Conservation (phyloP, 2,113 vertebrate genomes). For the Leptosomus discolor region DNA sequence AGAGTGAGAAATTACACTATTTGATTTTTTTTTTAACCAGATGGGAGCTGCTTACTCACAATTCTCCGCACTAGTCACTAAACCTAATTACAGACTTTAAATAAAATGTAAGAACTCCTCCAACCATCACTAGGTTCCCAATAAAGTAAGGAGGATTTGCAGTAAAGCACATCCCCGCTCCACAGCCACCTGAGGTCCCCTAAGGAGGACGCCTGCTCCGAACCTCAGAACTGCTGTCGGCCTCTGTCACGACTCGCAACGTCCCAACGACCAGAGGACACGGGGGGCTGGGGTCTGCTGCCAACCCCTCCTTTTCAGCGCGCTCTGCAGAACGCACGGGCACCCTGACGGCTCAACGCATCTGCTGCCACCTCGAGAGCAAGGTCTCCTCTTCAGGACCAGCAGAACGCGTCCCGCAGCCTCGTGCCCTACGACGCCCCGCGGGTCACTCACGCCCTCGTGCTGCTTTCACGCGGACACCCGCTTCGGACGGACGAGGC, state of each 20-base stretch:
- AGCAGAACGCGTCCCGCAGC: too few species aligned
- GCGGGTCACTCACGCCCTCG: not conserved
- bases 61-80: not conserved
- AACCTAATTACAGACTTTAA: not conserved
- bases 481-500: not conserved
- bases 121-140: not conserved
- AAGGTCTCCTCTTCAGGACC: too few species aligned
- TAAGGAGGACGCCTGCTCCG: not conserved
- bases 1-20: not conserved
- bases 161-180: not conserved
- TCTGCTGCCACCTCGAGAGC: too few species aligned
- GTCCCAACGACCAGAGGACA: too few species aligned
- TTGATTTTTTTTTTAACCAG: too few species aligned
- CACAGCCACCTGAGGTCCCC: not conserved
- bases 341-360: too few species aligned
- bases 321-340: too few species aligned
- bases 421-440: too few species aligned
- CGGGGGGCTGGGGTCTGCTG: too few species aligned
- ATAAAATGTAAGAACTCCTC: not conserved
- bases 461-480: not conserved
- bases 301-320: too few species aligned
- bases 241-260: rapidly evolving
- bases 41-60: not conserved
- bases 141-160: not conserved
- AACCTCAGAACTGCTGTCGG: not conserved